phyloP scores from a whole-genome alignment of 1,140 invertebrate genomes.

The Drosophila murphyi region DNA sequence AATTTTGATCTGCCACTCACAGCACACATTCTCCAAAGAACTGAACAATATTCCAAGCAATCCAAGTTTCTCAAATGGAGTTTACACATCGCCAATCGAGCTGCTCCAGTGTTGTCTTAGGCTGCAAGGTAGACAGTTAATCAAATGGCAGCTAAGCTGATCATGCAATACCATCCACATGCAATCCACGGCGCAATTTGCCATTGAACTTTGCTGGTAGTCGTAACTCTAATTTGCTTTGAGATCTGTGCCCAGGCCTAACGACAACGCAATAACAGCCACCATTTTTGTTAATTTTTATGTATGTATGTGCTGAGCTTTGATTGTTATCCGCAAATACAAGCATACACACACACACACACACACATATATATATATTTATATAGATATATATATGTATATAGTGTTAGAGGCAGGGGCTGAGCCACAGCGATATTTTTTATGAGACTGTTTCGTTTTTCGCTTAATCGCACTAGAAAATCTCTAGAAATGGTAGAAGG shows the following conservation, averaged over 20 bases:
- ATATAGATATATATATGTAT: neutral
- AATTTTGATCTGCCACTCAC: no score
- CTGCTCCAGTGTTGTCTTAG: neutral
- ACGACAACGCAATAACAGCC: constrained; percentile 55
- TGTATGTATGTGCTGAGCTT: constrained; percentile 41
- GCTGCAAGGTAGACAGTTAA: neutral
- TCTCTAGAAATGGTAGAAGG: constrained; percentile 62
- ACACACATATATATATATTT: constrained; percentile 15
- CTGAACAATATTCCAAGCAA: no score
- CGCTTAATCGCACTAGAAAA: constrained; percentile 79
- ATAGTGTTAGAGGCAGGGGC: constrained; percentile 25
- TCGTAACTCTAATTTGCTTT: constrained; percentile 47
- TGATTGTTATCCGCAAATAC: constrained; percentile 44
- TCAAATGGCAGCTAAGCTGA: neutral
- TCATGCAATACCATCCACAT: constrained; percentile 42
- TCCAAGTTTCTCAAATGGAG: no score
- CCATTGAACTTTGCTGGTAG: constrained; percentile 54
- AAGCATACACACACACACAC: constrained; percentile 35
- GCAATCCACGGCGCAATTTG: constrained; percentile 42
- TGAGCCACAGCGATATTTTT: constrained; percentile 61
- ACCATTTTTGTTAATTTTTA: constrained; percentile 59
- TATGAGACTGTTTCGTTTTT: constrained; percentile 78
- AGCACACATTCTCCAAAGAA: no score
- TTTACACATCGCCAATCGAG: neutral
- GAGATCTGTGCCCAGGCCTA: constrained; percentile 39